These are phyloP conservation scores for Heterodera schachtii DNA, from an alignment of 1,140 invertebrate genomes.

Conservation along the genomic window DNA sequence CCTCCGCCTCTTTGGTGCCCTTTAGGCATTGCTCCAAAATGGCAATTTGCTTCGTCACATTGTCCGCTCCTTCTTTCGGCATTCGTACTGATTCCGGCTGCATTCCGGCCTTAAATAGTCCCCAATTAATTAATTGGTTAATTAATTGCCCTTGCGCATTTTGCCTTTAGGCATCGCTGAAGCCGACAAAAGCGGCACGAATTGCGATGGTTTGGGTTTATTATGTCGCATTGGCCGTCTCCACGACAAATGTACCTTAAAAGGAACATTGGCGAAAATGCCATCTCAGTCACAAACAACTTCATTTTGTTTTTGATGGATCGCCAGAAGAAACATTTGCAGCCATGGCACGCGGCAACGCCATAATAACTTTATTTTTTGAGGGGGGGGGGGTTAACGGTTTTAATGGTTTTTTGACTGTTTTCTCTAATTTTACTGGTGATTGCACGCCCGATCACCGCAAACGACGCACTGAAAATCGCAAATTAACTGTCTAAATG, in stretches of 20 bases:
- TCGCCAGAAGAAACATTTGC: slow-evolving; percentile 89
- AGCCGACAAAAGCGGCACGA: slow-evolving; percentile 85
- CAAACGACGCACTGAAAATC: slow-evolving; percentile 60
- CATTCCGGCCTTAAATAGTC: slow-evolving; percentile 69
- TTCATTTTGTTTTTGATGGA: slow-evolving; percentile 70
- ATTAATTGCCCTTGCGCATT: neutral
- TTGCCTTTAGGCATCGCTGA: slow-evolving; percentile 83
- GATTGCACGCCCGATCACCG: slow-evolving; percentile 58
- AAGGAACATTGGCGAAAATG: slow-evolving; percentile 11
- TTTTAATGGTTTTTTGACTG: too few relatives aligned
- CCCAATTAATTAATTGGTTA: neutral
- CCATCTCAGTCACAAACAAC: slow-evolving; percentile 6
- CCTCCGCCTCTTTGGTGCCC: neutral
- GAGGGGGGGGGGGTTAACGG: neutral
- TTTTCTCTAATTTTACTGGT: slow-evolving; percentile 37
- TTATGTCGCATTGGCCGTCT: slow-evolving; percentile 40
- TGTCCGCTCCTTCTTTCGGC: slow-evolving; percentile 28
- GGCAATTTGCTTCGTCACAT: slow-evolving; percentile 25
- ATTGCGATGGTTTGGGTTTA: slow-evolving; percentile 82
- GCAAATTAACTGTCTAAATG: neutral
- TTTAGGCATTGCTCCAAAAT: slow-evolving; percentile 14
- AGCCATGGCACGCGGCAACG: slow-evolving; percentile 84
- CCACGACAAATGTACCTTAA: slow-evolving; percentile 38
- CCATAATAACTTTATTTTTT: slow-evolving; percentile 74
- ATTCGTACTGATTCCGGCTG: slow-evolving; percentile 55